Conservation (phyloP, 2,888 invertebrate genomes). For the Callyntrura guangdongensis region DNA sequence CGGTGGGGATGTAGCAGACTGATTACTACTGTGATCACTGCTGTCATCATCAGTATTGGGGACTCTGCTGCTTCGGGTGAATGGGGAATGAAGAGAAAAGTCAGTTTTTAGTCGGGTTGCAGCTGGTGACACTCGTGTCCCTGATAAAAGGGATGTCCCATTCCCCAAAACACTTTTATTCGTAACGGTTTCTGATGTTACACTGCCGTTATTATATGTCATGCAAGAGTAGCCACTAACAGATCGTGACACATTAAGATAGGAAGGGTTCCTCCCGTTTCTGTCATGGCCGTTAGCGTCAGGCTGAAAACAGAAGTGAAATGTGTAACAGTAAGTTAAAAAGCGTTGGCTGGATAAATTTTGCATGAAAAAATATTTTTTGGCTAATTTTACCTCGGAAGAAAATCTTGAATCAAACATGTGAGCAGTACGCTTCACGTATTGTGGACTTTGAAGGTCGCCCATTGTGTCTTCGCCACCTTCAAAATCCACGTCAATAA, state of each 20-base stretch:
- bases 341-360: neutral
- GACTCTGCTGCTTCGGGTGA: conserved; percentile 38
- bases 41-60: conserved; percentile 70
- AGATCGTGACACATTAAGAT: conserved; percentile 95
- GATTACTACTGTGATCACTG: conserved; percentile 69
- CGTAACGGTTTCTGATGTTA: conserved; percentile 56
- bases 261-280: conserved; percentile 90
- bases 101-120: conserved; percentile 58
- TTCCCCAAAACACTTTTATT: conserved; percentile 67
- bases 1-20: conserved; percentile 73
- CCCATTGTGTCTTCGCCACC: conserved; percentile 79
- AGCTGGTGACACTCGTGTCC: conserved; percentile 48
- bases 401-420: conserved; percentile 84
- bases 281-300: conserved; percentile 64
- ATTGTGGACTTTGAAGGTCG: conserved; percentile 85
- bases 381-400: conserved; percentile 52
- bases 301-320: conserved; percentile 54
- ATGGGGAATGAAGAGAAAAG: conserved; percentile 64
- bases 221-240: conserved; percentile 95
- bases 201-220: conserved; percentile 81
- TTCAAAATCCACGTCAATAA: conserved; percentile 74
- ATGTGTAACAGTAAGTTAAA: too few species aligned
- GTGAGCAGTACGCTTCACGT: conserved; percentile 86
- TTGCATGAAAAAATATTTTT: neutral
- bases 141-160: conserved; percentile 66